These are phyloP conservation scores for Mystacides longicornis DNA, from an alignment of 2,888 invertebrate species.

Conservation along the genomic window DNA sequence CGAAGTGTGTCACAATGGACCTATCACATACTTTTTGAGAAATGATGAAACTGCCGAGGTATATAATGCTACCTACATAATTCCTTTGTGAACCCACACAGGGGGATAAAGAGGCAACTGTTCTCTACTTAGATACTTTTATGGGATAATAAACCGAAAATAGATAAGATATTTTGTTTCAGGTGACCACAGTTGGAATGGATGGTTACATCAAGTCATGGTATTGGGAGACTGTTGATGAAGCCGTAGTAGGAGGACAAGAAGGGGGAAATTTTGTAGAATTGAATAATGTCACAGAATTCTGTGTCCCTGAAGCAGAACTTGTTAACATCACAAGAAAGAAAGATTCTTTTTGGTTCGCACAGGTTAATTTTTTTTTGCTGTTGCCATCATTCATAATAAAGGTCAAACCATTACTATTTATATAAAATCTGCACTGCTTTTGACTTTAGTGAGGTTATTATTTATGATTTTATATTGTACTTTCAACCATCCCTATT, in stretches of 20 bases:
- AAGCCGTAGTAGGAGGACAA: constrained; percentile 73
- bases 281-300: constrained; percentile 81
- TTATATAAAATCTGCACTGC: too few relatives aligned
- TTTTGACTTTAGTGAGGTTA: too few relatives aligned
- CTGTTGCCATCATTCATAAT: neutral
- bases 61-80: too few relatives aligned
- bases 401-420: too few relatives aligned
- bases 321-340: constrained; percentile 44
- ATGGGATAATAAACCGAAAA: too few relatives aligned
- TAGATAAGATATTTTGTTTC: neutral
- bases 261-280: constrained; percentile 74
- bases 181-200: constrained; percentile 50
- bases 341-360: constrained; percentile 58
- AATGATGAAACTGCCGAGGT: constrained; percentile 33
- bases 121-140: too few relatives aligned
- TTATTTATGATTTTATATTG: too few relatives aligned
- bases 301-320: constrained; percentile 49
- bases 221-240: constrained; percentile 89
- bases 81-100: too few relatives aligned
- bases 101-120: too few relatives aligned
- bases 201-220: constrained; percentile 78
- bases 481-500: too few relatives aligned
- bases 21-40: constrained; percentile 46
- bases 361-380: constrained; percentile 60
- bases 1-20: constrained; percentile 66